Percentiles rank a stretch among this genome's conserved stretches.
These are phyloP conservation scores for Pelvicachromis taeniatus DNA, from an alignment of 2,113 vertebrate species.

Conservation along the genomic window DNA sequence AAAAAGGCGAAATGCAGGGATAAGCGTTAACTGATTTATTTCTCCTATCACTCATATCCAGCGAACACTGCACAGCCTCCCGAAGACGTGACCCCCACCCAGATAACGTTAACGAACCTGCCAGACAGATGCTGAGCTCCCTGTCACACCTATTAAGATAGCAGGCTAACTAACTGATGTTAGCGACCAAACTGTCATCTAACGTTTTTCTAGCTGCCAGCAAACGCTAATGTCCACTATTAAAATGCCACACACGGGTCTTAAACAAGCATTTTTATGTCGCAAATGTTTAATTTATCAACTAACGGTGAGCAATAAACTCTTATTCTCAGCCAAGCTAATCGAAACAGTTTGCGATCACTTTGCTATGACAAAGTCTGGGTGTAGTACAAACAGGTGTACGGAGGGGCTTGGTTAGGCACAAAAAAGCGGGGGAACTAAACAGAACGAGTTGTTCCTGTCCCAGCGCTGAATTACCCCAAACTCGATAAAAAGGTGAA, in stretches of 20 bases:
- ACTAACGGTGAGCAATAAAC: not conserved
- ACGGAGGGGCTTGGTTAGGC: not conserved
- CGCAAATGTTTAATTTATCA: not conserved
- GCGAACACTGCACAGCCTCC: not conserved
- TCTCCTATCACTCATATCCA: not conserved
- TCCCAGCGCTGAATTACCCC: not conserved
- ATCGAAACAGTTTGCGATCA: constrained; percentile 31
- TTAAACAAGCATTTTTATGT: not conserved
- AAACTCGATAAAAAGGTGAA: not conserved
- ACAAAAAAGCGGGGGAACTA: not conserved
- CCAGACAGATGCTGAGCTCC: not conserved
- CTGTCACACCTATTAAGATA: constrained; percentile 15
- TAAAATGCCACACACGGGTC: not conserved
- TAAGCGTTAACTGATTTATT: not conserved
- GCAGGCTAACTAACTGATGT: not conserved
- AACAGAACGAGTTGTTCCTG: not conserved
- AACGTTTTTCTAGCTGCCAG: not conserved
- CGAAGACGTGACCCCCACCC: not conserved
- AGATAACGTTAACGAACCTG: constrained; percentile 14
- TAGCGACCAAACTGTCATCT: not conserved
- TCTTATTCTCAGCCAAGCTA: not conserved
- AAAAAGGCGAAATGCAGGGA: not conserved
- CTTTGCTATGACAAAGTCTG: constrained; percentile 28
- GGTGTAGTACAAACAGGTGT: not conserved
- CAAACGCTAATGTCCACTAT: not conserved